Base-by-base conservation (phyloP, 2,888 invertebrate species). In the Polymixis flavicincta region DNA sequence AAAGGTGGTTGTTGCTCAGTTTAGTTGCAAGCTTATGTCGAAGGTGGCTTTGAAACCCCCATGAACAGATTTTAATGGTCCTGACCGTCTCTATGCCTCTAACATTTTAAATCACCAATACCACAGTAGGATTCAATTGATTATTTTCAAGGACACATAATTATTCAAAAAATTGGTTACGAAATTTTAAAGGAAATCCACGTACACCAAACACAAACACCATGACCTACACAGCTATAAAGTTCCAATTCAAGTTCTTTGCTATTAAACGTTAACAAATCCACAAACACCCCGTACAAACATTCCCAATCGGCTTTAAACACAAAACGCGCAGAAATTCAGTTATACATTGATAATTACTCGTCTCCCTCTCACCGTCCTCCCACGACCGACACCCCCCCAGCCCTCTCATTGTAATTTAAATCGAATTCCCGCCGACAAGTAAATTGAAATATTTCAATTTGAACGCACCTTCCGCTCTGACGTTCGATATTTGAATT, bases 381-480 rank as follows among this genome's bases (percentile, higher is more conserved):
- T 66, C 76, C 75, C 79, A 76, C 65, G 76, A 68, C 80, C 83
- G 69, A 76, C 85, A 76, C 78, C 79, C 86, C 80, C 85, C 77
- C 80, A 76, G 85, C 82, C 84, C 88, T 88, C 94, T 94, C 95
- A 95, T 96, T 96, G 95, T 96, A 95, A 95, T 96, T 95, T 95
- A 95, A 95, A 95, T 96, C 92, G 95, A 95, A 95, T 96, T 95
- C 95, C 94, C 93, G 92, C 89, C 95, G 93, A 94, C 95, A 94
- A 94, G 93, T 92, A 95, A 95, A 96, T 96, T 95, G 96, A 95
- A 96, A 96, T 96, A 95, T 96, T 95, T 95, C 95, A 95, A 95
- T 95, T 92, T 91, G 90, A 91, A 90, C 90, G 93, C 93, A 94
- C 94, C 94, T 88, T 94, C 92, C 92, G 91, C 90, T 88, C 86